phyloP scores from a whole-genome alignment of 2,888 invertebrate species.

The Pharmacophagus antenor region DNA sequence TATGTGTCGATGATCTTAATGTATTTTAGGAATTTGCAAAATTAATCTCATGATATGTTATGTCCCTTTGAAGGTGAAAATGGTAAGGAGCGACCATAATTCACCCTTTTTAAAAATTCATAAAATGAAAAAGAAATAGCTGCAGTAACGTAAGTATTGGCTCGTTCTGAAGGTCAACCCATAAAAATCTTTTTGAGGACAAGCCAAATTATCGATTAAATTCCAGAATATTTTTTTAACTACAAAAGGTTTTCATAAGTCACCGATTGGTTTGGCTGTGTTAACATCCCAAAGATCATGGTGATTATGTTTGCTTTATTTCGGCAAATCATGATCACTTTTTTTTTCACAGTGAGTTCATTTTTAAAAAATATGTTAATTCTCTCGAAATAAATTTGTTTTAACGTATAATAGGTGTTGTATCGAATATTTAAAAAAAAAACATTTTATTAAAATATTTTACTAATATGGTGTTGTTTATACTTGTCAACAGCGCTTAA shows the following conservation, averaged over 20 bases:
- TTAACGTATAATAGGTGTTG: too few relatives aligned
- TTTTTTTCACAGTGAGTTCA: too few relatives aligned
- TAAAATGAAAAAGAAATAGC: neutral
- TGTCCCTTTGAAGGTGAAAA: neutral
- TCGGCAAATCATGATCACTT: too few relatives aligned
- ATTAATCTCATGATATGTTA: neutral
- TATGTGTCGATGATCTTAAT: neutral
- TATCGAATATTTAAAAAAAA: too few relatives aligned
- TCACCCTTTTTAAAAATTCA: neutral
- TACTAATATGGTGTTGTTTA: too few relatives aligned
- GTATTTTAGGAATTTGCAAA: neutral
- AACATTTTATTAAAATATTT: too few relatives aligned
- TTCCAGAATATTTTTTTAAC: neutral
- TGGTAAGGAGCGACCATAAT: neutral
- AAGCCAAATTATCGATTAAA: neutral
- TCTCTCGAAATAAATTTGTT: too few relatives aligned
- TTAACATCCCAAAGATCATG: too few relatives aligned
- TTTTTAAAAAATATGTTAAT: too few relatives aligned
- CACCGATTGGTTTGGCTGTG: neutral
- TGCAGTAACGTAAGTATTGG: neutral
- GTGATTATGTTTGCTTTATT: too few relatives aligned
- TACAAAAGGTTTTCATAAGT: neutral
- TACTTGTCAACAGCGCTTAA: too few relatives aligned
- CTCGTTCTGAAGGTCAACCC: slow-evolving; percentile 6
- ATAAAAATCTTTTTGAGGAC: neutral